Evolutionary conservation across 2,113 vertebrate species (phyloP).

Genomic region (Manacus vitellinus): DNA sequence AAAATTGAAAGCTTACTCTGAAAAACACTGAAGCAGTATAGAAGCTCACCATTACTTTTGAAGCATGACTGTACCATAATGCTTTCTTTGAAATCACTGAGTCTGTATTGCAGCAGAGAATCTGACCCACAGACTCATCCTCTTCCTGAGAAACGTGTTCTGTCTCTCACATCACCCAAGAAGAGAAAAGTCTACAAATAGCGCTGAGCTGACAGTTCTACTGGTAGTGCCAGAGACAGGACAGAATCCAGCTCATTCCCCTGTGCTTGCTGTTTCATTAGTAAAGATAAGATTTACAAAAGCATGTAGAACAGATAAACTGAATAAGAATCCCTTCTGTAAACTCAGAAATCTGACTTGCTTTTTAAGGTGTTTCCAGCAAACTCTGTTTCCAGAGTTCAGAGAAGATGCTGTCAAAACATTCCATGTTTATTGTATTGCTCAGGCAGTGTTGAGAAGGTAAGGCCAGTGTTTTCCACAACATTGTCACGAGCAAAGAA

Average conservation of each 20-base stretch:
- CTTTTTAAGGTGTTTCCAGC: constrained; percentile 34
- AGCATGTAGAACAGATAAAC: neutral
- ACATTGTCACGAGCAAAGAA: neutral
- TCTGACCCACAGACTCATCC: neutral
- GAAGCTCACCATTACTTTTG: neutral
- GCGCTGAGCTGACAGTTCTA: constrained; percentile 7
- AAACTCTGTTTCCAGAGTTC: neutral
- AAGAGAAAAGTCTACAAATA: neutral
- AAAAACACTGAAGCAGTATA: neutral
- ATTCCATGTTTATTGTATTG: neutral
- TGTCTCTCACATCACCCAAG: neutral
- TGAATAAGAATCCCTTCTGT: constrained; percentile 34
- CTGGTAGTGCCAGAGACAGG: constrained; percentile 2
- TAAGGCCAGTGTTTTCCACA: neutral
- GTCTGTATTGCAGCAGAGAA: neutral
- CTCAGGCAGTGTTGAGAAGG: neutral
- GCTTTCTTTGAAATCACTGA: neutral
- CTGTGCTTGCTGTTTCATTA: neutral
- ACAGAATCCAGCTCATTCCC: constrained; percentile 43
- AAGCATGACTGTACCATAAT: neutral
- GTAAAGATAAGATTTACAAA: constrained; percentile 42
- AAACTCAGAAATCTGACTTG: constrained; percentile 25
- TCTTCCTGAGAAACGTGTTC: neutral
- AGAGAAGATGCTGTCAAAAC: constrained; percentile 17
- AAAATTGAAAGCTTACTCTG: neutral